Evolutionary conservation across 2,113 vertebrate genomes (phyloP).

Genomic region (Cyanistes caeruleus): DNA sequence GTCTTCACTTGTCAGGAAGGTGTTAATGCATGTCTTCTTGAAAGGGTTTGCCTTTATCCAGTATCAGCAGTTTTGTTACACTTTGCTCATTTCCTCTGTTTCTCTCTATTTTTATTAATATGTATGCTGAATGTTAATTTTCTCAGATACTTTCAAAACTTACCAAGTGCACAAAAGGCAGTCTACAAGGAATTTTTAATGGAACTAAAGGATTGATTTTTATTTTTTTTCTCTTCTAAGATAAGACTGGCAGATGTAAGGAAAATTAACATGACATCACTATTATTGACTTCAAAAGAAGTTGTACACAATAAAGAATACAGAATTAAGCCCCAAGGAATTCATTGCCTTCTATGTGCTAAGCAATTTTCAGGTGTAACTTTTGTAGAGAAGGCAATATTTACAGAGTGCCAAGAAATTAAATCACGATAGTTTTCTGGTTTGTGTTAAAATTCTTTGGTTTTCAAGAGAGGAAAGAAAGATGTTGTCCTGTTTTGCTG

Average conservation of each 20-base stretch:
- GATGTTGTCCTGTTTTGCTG: not conserved
- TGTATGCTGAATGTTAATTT: constrained; percentile 32
- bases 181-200: constrained; percentile 38
- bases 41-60: not conserved
- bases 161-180: not conserved
- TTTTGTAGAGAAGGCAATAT: constrained; percentile 64
- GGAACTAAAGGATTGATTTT: not conserved
- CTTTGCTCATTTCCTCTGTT: constrained; percentile 3
- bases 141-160: not conserved
- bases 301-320: not conserved
- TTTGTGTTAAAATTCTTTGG: not conserved
- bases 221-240: not conserved
- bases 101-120: constrained; percentile 23
- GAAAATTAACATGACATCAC: constrained; percentile 56
- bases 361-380: constrained; percentile 77
- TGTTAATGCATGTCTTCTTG: constrained; percentile 7
- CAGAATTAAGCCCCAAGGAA: constrained; percentile 35
- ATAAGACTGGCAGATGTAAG: constrained; percentile 34
- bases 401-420: constrained; percentile 20
- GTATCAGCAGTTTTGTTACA: constrained; percentile 5
- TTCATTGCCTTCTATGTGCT: constrained; percentile 37
- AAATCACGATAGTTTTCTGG: not conserved
- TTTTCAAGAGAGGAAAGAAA: constrained; percentile 8
- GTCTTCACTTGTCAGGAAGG: constrained; percentile 19
- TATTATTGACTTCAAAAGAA: constrained; percentile 67